These are phyloP conservation scores for Sebastes diploproa DNA, from an alignment of 2,797 vertebrate species.

Conservation along the genomic window DNA sequence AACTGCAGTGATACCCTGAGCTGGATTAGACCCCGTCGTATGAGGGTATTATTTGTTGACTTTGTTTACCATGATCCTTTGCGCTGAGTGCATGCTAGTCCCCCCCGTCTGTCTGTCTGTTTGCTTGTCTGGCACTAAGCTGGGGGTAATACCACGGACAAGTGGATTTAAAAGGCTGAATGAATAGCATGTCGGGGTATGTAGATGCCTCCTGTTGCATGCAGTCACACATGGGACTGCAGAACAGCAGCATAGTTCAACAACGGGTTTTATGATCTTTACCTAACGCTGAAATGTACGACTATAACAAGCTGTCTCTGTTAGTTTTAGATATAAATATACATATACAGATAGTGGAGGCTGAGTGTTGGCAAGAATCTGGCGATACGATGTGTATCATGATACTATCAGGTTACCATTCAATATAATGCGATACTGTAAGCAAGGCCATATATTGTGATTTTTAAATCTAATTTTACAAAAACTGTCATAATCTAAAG, in stretches of 20 bases:
- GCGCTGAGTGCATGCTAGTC: constrained; percentile 48
- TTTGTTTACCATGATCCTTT: constrained; percentile 67
- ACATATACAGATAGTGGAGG: not conserved
- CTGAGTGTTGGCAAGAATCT: too few species aligned
- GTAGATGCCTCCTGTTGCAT: constrained; percentile 64
- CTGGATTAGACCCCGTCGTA: constrained; percentile 69
- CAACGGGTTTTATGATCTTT: not conserved
- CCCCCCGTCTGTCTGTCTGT: constrained; percentile 53
- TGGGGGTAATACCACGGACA: constrained; percentile 66
- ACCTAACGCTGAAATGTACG: not conserved
- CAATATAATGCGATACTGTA: too few species aligned
- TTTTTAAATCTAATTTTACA: too few species aligned
- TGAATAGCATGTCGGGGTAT: constrained; percentile 64
- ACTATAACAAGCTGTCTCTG: not conserved
- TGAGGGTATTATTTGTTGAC: constrained; percentile 56
- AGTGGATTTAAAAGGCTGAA: constrained; percentile 64
- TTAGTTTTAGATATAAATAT: not conserved
- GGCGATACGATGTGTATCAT: too few species aligned
- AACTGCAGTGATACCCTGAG: constrained; percentile 56
- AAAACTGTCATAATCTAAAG: too few species aligned
- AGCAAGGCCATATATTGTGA: too few species aligned
- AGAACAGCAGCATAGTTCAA: not conserved
- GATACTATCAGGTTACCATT: too few species aligned
- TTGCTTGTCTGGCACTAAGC: constrained; percentile 70
- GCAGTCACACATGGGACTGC: constrained; percentile 7